These are phyloP conservation scores for Pterocles orientalis DNA, from an alignment of 2,113 vertebrate genomes.

Conservation along the genomic window DNA sequence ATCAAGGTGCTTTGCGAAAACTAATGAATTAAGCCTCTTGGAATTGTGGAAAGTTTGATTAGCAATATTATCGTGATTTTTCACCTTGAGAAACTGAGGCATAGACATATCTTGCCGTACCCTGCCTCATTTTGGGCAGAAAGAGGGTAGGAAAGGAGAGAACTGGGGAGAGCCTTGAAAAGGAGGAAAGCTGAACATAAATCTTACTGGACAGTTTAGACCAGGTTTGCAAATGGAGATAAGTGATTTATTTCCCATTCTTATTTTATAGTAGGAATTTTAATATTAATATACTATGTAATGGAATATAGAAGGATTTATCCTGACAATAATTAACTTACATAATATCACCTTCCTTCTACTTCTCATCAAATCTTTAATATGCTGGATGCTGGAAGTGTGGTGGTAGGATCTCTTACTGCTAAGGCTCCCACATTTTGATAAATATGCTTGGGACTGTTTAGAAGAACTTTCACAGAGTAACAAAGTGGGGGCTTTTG, in stretches of 20 bases:
- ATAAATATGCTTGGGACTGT: neutral
- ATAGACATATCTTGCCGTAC: neutral
- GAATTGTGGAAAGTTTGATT: neutral
- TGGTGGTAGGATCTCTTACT: neutral
- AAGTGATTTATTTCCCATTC: conserved; percentile 53
- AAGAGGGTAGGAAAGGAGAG: neutral
- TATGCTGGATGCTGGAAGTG: neutral
- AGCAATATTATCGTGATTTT: neutral
- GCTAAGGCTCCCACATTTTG: neutral
- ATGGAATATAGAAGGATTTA: conserved; percentile 40
- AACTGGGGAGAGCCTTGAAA: neutral
- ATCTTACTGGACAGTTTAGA: neutral
- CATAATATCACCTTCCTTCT: conserved; percentile 6
- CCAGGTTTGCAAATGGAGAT: conserved; percentile 50
- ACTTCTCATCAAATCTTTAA: conserved; percentile 33
- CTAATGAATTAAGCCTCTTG: neutral
- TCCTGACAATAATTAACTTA: conserved; percentile 49
- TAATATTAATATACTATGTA: conserved; percentile 62
- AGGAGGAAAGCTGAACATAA: neutral
- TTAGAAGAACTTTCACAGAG: neutral
- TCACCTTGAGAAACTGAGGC: neutral
- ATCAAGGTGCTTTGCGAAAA: neutral
- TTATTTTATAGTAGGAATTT: conserved; percentile 39
- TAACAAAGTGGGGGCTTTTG: neutral
- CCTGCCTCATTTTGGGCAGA: neutral